A percentile compares a stretch with the other conserved stretches of the same genome.
Evolutionary conservation across 2,113 vertebrate genomes (phyloP).

Genomic region (Ctenomys sociabilis): DNA sequence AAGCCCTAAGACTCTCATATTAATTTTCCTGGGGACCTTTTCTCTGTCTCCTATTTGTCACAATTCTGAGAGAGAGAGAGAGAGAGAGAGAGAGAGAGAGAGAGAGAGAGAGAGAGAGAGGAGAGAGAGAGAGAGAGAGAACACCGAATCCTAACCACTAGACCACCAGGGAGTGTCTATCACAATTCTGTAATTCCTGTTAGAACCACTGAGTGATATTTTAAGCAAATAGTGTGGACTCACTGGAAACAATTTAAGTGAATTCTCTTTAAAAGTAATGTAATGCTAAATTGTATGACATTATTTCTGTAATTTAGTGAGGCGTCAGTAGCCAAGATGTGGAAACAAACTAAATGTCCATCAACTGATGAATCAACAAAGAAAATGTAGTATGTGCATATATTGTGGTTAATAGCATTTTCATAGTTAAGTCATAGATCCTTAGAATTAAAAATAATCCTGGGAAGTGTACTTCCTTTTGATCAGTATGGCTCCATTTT

Average conservation of each 20-base stretch:
- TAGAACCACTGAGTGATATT: neutral
- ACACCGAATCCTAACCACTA: too few species aligned
- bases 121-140: too few species aligned
- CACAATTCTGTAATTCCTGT: neutral
- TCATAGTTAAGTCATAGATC: neutral
- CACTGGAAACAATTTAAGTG: neutral
- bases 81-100: too few species aligned
- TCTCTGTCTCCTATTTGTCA: neutral
- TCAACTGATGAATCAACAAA: neutral
- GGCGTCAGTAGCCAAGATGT: neutral
- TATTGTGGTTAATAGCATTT: neutral
- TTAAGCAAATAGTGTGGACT: neutral
- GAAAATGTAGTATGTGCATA: neutral
- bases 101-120: too few species aligned
- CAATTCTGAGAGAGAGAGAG: too few species aligned
- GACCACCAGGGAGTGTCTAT: too few species aligned
- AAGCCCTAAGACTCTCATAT: neutral
- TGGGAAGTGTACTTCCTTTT: neutral
- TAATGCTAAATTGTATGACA: neutral
- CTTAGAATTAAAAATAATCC: neutral
- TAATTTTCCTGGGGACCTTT: conserved; percentile 4
- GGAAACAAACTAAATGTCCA: neutral
- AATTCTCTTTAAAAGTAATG: conserved; percentile 30
- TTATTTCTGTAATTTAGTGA: neutral
- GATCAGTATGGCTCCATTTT: neutral